These are phyloP conservation scores for Drosophila nikananu DNA, from an alignment of 1,140 invertebrate species.

Conservation along the genomic window DNA sequence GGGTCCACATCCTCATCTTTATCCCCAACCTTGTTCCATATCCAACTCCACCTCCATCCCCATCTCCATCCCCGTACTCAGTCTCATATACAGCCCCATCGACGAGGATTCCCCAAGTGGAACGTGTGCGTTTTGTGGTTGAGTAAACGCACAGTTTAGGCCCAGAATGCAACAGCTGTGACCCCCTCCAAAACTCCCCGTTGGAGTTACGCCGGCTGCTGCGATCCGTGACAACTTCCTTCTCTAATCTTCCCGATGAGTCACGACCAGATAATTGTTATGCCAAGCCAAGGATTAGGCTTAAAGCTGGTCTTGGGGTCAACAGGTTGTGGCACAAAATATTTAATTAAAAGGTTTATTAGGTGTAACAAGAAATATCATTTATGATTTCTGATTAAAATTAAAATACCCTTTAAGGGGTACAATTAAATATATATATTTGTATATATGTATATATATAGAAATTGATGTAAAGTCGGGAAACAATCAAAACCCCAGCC, in stretches of 20 bases:
- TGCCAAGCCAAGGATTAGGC: neutral
- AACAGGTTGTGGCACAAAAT: conserved; percentile 8
- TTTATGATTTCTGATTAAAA: no score
- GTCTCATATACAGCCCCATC: neutral
- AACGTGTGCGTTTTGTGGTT: conserved; percentile 77
- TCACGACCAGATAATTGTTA: conserved; percentile 22
- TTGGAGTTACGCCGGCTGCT: conserved; percentile 15
- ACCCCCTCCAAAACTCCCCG: conserved; percentile 21
- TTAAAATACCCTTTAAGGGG: neutral
- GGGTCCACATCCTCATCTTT: conserved; percentile 37
- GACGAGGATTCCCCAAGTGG: conserved; percentile 29
- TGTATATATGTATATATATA: neutral
- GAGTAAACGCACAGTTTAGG: conserved; percentile 75
- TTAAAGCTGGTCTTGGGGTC: neutral
- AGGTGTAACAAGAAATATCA: neutral
- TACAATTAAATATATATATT: neutral
- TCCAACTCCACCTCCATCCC: neutral
- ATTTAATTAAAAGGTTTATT: neutral
- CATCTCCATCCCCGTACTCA: neutral
- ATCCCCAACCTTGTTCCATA: conserved; percentile 7
- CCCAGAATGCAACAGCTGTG: conserved; percentile 75
- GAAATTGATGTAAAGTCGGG: neutral
- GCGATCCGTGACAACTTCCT: conserved; percentile 33
- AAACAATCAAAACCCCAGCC: conserved; percentile 47
- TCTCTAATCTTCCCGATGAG: conserved; percentile 22